A percentile compares a stretch with the other conserved stretches of the same genome.
Evolutionary conservation across 1,140 invertebrate genomes (phyloP).

Genomic region (Calliphora vicina): DNA sequence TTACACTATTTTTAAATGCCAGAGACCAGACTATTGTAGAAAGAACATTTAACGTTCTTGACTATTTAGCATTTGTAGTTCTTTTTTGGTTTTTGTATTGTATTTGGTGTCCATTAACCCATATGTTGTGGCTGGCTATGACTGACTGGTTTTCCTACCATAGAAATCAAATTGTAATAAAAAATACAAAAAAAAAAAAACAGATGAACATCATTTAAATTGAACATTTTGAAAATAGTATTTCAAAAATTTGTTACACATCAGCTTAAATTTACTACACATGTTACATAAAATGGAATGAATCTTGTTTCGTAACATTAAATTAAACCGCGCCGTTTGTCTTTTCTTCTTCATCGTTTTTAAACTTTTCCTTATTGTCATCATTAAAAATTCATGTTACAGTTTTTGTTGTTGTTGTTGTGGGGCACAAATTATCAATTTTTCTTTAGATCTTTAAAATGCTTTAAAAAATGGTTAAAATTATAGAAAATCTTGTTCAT

Average conservation of each 20-base stretch:
- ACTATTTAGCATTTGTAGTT: neutral
- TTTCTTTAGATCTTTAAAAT: neutral
- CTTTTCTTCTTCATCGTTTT: neutral
- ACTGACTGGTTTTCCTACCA: neutral
- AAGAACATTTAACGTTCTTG: neutral
- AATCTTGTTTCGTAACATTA: slow-evolving; percentile 1
- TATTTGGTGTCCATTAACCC: neutral
- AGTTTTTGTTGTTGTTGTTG: neutral
- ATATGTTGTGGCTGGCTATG: slow-evolving; percentile 21
- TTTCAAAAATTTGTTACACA: slow-evolving; percentile 28
- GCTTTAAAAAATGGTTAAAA: neutral
- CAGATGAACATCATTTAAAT: neutral
- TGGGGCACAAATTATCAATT: too few relatives aligned
- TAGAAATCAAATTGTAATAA: neutral
- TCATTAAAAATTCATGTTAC: slow-evolving; percentile 27
- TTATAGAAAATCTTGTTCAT: neutral
- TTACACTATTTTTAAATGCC: neutral
- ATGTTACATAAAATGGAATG: slow-evolving; percentile 11
- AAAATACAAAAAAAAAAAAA: neutral
- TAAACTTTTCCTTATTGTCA: neutral
- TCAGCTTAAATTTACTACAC: slow-evolving; percentile 29
- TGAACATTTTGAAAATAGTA: slow-evolving; percentile 4
- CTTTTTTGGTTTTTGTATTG: neutral
- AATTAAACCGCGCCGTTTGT: slow-evolving; percentile 17
- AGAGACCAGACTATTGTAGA: neutral